A percentile compares a stretch with the other conserved stretches of the same genome.
Evolutionary conservation across 2,113 vertebrate species (phyloP).

Genomic region (Xenus cinereus): DNA sequence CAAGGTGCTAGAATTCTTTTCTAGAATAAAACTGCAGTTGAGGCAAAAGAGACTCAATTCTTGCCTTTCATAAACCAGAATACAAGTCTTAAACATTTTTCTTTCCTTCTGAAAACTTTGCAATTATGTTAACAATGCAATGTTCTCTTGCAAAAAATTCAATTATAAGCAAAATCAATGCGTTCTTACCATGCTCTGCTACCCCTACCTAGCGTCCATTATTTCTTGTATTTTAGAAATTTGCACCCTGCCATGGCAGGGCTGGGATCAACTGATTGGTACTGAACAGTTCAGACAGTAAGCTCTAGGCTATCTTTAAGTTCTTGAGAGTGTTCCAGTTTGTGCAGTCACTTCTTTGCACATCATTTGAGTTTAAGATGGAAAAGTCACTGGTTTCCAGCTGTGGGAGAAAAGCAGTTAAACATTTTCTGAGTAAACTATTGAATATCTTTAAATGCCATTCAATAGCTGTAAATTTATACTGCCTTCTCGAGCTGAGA

Average conservation of each 20-base stretch:
- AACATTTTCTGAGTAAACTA: background rate
- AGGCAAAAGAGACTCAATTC: background rate
- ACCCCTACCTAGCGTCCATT: background rate
- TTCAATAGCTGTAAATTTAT: background rate
- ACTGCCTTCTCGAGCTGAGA: background rate
- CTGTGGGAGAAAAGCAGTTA: background rate
- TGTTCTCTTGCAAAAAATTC: background rate
- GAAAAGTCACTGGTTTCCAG: slow-evolving; percentile 1
- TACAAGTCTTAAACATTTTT: background rate
- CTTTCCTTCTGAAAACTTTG: background rate
- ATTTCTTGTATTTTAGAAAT: background rate
- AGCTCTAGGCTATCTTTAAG: background rate
- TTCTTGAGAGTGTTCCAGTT: background rate
- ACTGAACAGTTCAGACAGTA: background rate
- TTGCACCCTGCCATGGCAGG: background rate
- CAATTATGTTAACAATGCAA: background rate
- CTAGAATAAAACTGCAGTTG: background rate
- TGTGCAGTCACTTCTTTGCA: background rate
- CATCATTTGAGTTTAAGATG: background rate
- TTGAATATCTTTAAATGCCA: background rate
- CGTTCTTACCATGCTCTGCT: background rate
- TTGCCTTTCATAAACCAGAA: background rate
- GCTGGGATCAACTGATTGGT: background rate
- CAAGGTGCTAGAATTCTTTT: background rate
- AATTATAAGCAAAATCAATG: background rate